Conservation (phyloP, 1,140 invertebrate genomes). For the Acromyrmex echinatior region DNA sequence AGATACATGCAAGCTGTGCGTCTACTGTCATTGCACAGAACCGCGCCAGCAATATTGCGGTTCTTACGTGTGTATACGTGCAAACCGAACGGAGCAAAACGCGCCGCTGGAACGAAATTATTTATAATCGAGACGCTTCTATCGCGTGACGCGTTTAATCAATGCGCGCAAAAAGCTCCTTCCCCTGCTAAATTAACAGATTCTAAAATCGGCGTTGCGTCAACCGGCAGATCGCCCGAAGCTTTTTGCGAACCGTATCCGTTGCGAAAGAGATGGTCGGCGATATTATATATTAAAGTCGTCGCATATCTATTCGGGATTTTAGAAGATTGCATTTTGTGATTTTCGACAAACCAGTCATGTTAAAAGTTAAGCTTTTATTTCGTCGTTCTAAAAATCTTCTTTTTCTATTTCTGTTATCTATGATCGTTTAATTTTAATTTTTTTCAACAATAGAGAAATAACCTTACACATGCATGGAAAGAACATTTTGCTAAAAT, state of each 20-base stretch:
- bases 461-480: too few relatives aligned
- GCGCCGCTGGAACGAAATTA: constrained; percentile 21
- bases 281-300: constrained; percentile 24
- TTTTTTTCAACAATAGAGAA: neutral
- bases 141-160: constrained; percentile 26
- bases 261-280: neutral
- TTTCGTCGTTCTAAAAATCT: neutral
- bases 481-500: too few relatives aligned
- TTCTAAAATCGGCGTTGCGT: constrained; percentile 38
- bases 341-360: neutral
- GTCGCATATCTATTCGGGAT: neutral
- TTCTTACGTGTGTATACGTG: neutral
- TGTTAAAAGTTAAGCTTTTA: neutral
- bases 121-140: constrained; percentile 49
- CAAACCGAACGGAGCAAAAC: neutral
- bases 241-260: constrained; percentile 23
- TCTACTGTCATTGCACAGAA: constrained; percentile 34
- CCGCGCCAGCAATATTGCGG: constrained; percentile 32
- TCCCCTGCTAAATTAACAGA: constrained; percentile 33
- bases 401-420: neutral
- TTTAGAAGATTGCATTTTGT: neutral
- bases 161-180: constrained; percentile 33
- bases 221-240: constrained; percentile 7
- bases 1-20: neutral
- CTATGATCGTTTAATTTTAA: neutral